Conservation (phyloP, 2,113 vertebrate species). For the Anthoscopus minutus region DNA sequence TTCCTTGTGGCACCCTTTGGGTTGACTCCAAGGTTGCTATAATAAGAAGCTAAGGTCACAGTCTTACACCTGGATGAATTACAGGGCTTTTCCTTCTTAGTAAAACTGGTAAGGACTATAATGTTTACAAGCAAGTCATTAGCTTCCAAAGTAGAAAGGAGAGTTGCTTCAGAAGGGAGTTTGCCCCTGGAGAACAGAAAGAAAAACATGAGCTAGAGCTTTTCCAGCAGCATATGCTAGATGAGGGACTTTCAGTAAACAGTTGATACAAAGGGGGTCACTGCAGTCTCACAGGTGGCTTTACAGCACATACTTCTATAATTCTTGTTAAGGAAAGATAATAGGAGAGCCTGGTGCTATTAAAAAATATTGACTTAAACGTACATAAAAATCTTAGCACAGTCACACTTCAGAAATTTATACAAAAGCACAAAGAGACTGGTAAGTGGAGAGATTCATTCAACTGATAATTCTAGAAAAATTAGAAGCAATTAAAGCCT, state of each 20-base stretch:
- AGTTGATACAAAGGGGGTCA: not conserved
- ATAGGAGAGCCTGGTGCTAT: not conserved
- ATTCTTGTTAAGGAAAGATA: not conserved
- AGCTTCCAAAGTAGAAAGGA: not conserved
- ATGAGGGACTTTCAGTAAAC: not conserved
- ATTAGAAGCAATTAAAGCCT: constrained; percentile 30
- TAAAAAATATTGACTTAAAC: not conserved
- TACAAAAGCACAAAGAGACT: not conserved
- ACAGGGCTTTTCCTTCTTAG: not conserved
- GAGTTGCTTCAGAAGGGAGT: not conserved
- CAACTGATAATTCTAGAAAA: constrained; percentile 12
- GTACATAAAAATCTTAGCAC: not conserved
- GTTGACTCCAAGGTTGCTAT: not conserved
- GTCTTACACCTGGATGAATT: not conserved
- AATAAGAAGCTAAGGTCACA: not conserved
- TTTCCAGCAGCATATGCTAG: not conserved
- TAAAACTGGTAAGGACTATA: not conserved
- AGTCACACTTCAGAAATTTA: not conserved
- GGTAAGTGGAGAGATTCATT: not conserved
- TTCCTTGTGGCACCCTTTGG: not conserved
- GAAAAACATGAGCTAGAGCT: not conserved
- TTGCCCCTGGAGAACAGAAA: constrained; percentile 4
- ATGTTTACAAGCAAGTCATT: constrained; percentile 21
- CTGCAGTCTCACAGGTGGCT: not conserved
- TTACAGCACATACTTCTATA: not conserved